A percentile compares a stretch with the other conserved stretches of the same genome.
These are phyloP conservation scores for Drosophila hawaiiensis DNA, from an alignment of 2,888 invertebrate species.

Conservation along the genomic window DNA sequence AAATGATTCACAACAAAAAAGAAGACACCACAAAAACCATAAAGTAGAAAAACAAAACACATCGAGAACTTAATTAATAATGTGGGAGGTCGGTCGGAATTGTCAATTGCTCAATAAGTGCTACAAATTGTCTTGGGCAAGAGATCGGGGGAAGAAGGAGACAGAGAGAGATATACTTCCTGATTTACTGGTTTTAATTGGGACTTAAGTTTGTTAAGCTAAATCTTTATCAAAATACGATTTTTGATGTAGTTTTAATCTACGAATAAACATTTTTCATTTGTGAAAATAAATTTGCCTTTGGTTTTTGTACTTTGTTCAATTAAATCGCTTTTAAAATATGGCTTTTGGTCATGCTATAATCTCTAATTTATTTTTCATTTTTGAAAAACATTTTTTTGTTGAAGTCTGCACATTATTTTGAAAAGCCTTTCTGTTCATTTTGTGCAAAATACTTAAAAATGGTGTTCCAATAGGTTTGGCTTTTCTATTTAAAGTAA, in stretches of 20 bases:
- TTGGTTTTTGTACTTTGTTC: background rate
- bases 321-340: background rate
- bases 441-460: background rate
- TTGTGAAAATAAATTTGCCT: background rate
- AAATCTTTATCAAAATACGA: background rate
- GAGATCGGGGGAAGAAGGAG: background rate
- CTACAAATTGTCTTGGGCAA: conserved; percentile 1
- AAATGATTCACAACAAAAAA: conserved; percentile 34
- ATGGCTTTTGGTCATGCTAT: background rate
- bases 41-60: conserved; percentile 5
- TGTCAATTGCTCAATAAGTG: conserved; percentile 43
- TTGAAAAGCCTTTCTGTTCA: too few species aligned
- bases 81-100: conserved; percentile 47
- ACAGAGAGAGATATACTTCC: background rate
- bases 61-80: conserved; percentile 51
- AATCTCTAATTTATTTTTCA: background rate
- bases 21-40: conserved; percentile 1
- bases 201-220: background rate
- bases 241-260: background rate
- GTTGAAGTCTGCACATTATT: too few species aligned
- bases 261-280: background rate
- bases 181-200: background rate
- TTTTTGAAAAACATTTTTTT: too few species aligned
- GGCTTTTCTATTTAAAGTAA: background rate
- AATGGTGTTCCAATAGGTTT: background rate